Evolutionary conservation across 2,113 vertebrate genomes (phyloP), one percentile per base, ranked within the genome.

Genomic region (Eudyptes chrysolophus): DNA sequence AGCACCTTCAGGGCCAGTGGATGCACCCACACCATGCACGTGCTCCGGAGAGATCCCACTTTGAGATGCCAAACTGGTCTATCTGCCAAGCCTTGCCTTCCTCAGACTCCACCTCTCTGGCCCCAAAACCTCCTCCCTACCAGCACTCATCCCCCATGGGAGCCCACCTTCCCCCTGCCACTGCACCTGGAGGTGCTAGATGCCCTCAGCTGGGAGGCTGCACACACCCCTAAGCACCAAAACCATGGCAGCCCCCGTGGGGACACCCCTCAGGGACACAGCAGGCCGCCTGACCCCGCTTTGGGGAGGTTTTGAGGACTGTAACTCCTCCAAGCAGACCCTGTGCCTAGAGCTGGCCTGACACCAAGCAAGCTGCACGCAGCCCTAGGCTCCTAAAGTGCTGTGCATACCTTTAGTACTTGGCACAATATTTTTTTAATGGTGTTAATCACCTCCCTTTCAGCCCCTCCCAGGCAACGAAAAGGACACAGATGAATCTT

Each of bases 321-420:
- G 16, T 10, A 70, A 69, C 49, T 57, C 40, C 36, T 32, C 69
- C 68, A 77, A 44, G 69, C 26, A 77, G 87, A 64, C 32, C 38
- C 84, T 32, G 52, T 46, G 54, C 81, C 84, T 2, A 2, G 36
- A 62, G 76, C 81, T 38, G 34, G 13, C 71, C 85, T 22, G 40
- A 32, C 29, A 68, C 16, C 58, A 11, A 34, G 44, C 38, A 38
- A 93, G 58, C 80, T 22, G 40, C 65, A 54, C 1, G 6, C 90
- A 94, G 71, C 49, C 71, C 52, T 2, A 16, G 44, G 58, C 80
- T 86, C 76, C 89, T 96, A 90, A 97, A 95, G 96, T 96, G 95
- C 95, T 97, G 91, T 95, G 96, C 89, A 58, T 65, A 77, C 0
- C 0, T 92, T 90, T 88, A 77, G 71, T 86, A 44, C 89, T 70